These are phyloP conservation scores for Macrophya annulata DNA, from an alignment of 2,888 invertebrate genomes.

Conservation along the genomic window DNA sequence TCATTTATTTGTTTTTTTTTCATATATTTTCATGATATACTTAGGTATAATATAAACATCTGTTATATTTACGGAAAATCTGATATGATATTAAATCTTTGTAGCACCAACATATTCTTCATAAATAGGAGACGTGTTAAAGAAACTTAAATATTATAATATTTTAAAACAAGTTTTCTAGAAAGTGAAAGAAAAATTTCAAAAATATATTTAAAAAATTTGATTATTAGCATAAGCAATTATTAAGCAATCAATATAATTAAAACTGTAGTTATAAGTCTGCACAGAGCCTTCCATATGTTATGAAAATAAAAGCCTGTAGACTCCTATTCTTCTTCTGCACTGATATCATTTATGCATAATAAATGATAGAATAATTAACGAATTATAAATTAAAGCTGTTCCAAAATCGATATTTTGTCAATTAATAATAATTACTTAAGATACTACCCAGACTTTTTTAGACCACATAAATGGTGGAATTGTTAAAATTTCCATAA, in stretches of 20 bases:
- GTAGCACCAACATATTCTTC: conserved; percentile 47
- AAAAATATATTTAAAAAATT: conserved; percentile 25
- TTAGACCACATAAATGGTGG: neutral
- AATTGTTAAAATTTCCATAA: neutral
- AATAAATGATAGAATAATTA: neutral
- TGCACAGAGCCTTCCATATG: neutral
- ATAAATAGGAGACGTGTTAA: neutral
- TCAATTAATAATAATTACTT: conserved; percentile 22
- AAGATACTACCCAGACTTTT: neutral
- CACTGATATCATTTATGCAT: neutral
- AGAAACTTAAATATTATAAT: conserved; percentile 17
- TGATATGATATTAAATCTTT: conserved; percentile 47
- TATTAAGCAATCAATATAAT: conserved; percentile 13
- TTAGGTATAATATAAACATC: conserved; percentile 24
- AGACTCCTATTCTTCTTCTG: neutral
- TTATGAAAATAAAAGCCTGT: neutral
- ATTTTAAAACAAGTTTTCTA: conserved; percentile 6
- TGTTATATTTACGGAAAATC: conserved; percentile 38
- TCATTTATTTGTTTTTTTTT: no score
- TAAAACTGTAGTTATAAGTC: conserved; percentile 1
- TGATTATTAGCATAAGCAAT: conserved; percentile 13
- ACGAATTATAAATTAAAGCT: neutral
- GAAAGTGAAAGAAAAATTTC: neutral
- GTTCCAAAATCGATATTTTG: neutral
- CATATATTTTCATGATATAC: no score